These are phyloP conservation scores for Anabacerthia variegaticeps DNA, from an alignment of 2,797 vertebrate genomes.

Conservation along the genomic window DNA sequence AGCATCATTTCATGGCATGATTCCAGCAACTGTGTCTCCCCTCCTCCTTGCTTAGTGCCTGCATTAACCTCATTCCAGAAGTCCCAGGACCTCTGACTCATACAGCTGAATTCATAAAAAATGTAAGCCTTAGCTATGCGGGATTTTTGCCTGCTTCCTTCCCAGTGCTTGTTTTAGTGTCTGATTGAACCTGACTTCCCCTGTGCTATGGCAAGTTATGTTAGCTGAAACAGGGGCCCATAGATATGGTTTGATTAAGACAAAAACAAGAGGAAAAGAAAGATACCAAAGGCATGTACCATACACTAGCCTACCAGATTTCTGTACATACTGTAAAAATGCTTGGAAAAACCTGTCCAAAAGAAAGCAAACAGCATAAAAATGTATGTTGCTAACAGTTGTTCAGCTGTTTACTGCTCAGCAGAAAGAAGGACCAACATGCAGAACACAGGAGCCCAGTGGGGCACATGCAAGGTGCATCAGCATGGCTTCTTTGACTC, in stretches of 20 bases:
- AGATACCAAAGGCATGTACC: neutral
- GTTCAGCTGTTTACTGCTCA: neutral
- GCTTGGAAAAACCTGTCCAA: neutral
- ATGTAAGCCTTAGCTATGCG: neutral
- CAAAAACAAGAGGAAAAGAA: neutral
- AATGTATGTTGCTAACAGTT: neutral
- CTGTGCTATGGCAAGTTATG: neutral
- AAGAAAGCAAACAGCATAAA: slow-evolving; percentile 11
- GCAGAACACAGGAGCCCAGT: neutral
- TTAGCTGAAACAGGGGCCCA: neutral
- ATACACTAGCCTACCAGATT: neutral
- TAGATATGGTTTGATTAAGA: neutral
- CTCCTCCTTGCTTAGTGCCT: neutral
- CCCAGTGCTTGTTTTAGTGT: neutral
- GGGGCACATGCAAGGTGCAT: neutral
- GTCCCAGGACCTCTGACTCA: slow-evolving; percentile 49
- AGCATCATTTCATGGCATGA: neutral
- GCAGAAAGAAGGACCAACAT: neutral
- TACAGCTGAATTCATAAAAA: slow-evolving; percentile 47
- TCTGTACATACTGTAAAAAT: neutral
- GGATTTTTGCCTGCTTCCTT: neutral
- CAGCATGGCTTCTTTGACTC: slow-evolving; percentile 25
- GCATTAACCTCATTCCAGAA: slow-evolving; percentile 60
- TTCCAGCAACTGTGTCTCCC: neutral
- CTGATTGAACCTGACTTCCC: neutral